Conservation (phyloP, 2,797 vertebrate species). For the Halcyon leucocephala region DNA sequence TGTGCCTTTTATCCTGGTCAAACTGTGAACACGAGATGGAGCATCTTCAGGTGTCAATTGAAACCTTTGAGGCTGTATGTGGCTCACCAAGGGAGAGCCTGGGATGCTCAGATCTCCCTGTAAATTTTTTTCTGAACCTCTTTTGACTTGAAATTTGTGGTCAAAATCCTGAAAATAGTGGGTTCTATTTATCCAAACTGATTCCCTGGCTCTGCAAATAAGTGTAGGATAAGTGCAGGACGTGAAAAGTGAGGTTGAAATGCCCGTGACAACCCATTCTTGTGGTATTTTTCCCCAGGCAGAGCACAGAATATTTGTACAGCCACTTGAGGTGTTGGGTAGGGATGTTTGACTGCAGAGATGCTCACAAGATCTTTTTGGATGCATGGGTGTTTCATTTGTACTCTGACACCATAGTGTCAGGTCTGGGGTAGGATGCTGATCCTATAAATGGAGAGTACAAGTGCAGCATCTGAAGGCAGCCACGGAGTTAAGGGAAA, state of each 20-base stretch:
- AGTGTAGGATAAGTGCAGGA: background rate
- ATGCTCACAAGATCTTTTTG: fast-evolving
- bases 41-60: fast-evolving
- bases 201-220: background rate
- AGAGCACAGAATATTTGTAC: background rate
- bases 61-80: background rate
- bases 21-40: background rate
- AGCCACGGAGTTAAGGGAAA: background rate
- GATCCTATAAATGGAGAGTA: background rate
- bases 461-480: fast-evolving
- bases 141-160: background rate
- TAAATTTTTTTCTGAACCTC: background rate
- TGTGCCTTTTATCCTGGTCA: background rate
- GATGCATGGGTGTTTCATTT: fast-evolving
- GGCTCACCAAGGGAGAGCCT: background rate
- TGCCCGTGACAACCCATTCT: background rate
- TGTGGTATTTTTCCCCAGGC: fast-evolving
- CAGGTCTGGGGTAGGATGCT: background rate
- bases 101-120: background rate
- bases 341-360: background rate
- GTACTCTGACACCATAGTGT: fast-evolving
- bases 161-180: background rate
- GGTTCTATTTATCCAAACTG: background rate
- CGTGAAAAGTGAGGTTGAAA: background rate
- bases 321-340: fast-evolving